A percentile compares a stretch with the other conserved stretches of the same genome.
These are phyloP conservation scores for Aythya baeri DNA, from an alignment of 2,113 vertebrate species.

Conservation along the genomic window DNA sequence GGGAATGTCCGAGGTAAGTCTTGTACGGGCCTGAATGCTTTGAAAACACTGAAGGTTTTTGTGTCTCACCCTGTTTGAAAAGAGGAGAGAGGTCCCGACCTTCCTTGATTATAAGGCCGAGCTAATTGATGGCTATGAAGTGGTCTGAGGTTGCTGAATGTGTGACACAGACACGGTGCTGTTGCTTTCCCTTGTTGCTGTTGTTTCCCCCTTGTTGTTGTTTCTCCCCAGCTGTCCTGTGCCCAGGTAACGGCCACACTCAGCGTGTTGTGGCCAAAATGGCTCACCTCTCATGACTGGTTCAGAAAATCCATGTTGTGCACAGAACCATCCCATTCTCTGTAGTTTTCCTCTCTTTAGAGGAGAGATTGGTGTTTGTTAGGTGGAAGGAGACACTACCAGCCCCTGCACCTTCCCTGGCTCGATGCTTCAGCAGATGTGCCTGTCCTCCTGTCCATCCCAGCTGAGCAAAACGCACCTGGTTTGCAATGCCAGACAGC, in stretches of 20 bases:
- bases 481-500: background rate
- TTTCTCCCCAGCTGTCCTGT: background rate
- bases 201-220: background rate
- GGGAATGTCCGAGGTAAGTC: background rate
- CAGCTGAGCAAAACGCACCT: background rate
- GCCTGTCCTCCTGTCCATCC: background rate
- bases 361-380: background rate
- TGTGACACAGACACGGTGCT: background rate
- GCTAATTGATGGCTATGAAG: background rate
- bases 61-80: background rate
- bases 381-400: background rate
- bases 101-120: background rate
- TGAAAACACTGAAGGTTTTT: background rate
- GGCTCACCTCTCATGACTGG: rapidly evolving
- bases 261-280: rapidly evolving
- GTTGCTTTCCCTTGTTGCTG: background rate
- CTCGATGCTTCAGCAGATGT: background rate
- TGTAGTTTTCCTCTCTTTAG: background rate
- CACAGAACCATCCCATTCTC: background rate
- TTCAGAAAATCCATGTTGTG: background rate
- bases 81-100: background rate
- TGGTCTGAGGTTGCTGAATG: background rate
- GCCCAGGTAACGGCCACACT: background rate
- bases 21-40: background rate
- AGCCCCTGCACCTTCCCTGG: background rate